Percentiles rank a stretch among this genome's conserved stretches.
Conservation (phyloP, 1,140 invertebrate genomes). For the Drosophila orosa region DNA sequence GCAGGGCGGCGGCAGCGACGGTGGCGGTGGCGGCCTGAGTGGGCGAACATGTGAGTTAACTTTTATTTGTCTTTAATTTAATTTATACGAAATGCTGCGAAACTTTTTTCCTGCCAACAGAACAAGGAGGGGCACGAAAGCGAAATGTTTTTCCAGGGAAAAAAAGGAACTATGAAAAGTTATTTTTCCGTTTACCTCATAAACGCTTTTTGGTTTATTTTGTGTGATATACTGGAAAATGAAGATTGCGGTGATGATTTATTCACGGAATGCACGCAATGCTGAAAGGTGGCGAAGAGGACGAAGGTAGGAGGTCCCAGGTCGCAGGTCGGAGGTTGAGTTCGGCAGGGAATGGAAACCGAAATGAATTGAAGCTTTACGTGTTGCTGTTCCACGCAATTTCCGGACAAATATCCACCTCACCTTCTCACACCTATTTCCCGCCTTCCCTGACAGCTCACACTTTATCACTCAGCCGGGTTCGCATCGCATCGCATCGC, state of each 20-base stretch:
- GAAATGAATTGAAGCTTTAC: constrained; percentile 72
- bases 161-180: constrained; percentile 24
- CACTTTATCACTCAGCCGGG: constrained; percentile 64
- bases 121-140: neutral
- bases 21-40: neutral
- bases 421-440: constrained; percentile 4
- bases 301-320: neutral
- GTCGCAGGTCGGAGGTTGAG: constrained; percentile 12
- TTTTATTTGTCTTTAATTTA: constrained; percentile 78
- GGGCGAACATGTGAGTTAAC: constrained; percentile 40
- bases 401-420: constrained; percentile 61
- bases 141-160: neutral
- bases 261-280: constrained; percentile 60
- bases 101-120: constrained; percentile 43
- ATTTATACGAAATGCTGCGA: constrained; percentile 67
- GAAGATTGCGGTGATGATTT: constrained; percentile 66
- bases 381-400: constrained; percentile 78
- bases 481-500: constrained; percentile 71
- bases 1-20: neutral
- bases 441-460: constrained; percentile 35
- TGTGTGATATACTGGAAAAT: constrained; percentile 46
- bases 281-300: constrained; percentile 10
- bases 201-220: constrained; percentile 56
- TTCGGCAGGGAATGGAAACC: constrained; percentile 9
- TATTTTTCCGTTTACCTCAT: constrained; percentile 24